Evolutionary conservation across 2,888 invertebrate genomes (phyloP), one percentile per base, ranked within the genome.

Genomic region (Dryomyza anilis): DNA sequence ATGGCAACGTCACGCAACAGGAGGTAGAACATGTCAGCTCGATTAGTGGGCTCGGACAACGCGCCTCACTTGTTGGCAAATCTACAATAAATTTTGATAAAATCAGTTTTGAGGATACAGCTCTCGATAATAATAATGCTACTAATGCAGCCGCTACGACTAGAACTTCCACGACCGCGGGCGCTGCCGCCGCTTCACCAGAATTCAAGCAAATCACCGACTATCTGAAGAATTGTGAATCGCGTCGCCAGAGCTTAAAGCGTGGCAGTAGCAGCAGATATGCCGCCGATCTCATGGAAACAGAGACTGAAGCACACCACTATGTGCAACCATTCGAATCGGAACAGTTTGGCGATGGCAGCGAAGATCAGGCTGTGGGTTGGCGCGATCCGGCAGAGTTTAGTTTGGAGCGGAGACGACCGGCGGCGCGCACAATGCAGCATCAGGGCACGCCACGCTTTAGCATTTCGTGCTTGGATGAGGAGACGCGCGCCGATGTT

Each of bases 341-440:
- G 2, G 82, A 81, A 63, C 76, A 81, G 14, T 76, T 79, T 16
- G 75, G 76, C 0, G 64, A 74, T 2, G 76, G 74, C 29, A 78
- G 79, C n/a, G 80, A 91, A 73, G 86, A 88, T 0, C 86, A 88
- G 0, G 89, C 89, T 77, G 89, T 92, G 1, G 90, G 89, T 0
- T 92, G 92, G 92, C 90, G 90, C 73, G 91, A 89, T 79, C 86
- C 85, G 1, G 84, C 83, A 1, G 82, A 82, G 39, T 78, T 78
- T 36, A 73, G 75, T 45, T 71, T 69, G 19, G 73, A 75, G 33
- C 69, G 76, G 1, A 71, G 77, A 0, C 74, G 73, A 27, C 60
- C 62, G 2, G 43, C 69, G 7, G 69, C 73, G 0, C 67, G 76
- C 2, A 69, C 72, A 0, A 80, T 79, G 77, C 77, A 75, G 14